Evolutionary conservation across 2,888 invertebrate genomes (phyloP).

Genomic region (Bibio marci): DNA sequence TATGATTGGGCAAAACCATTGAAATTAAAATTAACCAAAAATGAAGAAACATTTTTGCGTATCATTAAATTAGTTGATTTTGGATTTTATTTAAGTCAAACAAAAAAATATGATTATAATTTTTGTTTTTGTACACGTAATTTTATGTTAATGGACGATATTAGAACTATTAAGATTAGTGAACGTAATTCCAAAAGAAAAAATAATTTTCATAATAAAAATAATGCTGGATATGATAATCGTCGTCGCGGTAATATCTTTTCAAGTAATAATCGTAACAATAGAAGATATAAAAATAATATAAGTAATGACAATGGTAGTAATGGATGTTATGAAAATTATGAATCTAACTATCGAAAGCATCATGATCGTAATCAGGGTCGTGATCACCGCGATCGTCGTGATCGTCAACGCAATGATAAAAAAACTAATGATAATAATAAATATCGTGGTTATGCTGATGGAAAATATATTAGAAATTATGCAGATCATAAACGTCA

Average conservation of each 20-base stretch:
- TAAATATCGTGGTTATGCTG: neutral
- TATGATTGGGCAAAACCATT: conserved; percentile 45
- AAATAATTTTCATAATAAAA: too few species aligned
- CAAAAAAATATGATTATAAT: conserved; percentile 28
- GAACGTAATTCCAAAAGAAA: too few species aligned
- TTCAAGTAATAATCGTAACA: neutral
- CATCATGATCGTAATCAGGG: neutral
- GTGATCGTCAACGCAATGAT: neutral
- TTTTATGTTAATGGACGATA: conserved; percentile 15
- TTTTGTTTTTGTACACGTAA: conserved; percentile 25
- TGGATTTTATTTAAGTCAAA: conserved; percentile 36
- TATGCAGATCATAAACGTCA: conserved; percentile 29
- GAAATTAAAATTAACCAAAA: conserved; percentile 24
- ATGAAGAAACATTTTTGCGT: conserved; percentile 59
- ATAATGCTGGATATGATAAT: neutral
- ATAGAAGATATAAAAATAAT: too few species aligned
- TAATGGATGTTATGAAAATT: too few species aligned
- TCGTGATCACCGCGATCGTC: neutral
- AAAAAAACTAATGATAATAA: neutral
- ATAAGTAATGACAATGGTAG: neutral
- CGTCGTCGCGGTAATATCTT: neutral
- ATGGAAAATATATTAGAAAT: conserved; percentile 23
- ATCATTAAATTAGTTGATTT: conserved; percentile 64
- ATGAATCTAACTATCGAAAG: too few species aligned
- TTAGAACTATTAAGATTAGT: too few species aligned